Percentiles rank a stretch among this genome's conserved stretches.
phyloP scores from a whole-genome alignment of 2,888 invertebrate genomes.

The Eristalis pertinax region DNA sequence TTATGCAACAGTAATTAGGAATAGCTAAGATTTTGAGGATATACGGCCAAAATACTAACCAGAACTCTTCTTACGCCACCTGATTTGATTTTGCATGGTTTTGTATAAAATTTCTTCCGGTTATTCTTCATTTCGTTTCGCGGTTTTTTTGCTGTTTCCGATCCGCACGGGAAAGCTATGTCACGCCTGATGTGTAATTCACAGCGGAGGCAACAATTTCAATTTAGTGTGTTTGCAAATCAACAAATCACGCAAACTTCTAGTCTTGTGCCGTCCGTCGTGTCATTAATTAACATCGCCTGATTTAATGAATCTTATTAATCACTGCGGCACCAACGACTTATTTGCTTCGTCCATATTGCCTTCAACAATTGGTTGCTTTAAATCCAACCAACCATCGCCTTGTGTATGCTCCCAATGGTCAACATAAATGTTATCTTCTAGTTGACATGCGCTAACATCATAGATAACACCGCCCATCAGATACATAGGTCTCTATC shows the following conservation, averaged over 20 bases:
- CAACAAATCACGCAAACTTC: slow-evolving; percentile 48
- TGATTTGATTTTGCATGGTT: background rate
- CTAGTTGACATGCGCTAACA: slow-evolving; percentile 45
- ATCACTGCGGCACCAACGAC: slow-evolving; percentile 7
- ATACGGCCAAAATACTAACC: background rate
- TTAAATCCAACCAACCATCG: slow-evolving; percentile 46
- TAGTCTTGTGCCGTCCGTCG: slow-evolving; percentile 28
- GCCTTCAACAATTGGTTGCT: slow-evolving; percentile 50
- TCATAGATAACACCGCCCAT: background rate
- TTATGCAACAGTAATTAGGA: background rate
- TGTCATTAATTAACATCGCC: slow-evolving; percentile 36
- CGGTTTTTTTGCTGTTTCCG: background rate
- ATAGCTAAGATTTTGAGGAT: background rate
- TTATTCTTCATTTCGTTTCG: background rate
- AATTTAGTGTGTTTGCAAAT: slow-evolving; percentile 50
- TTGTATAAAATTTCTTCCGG: slow-evolving; percentile 19
- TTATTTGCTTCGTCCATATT: slow-evolving; percentile 29
- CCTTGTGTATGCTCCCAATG: slow-evolving; percentile 42
- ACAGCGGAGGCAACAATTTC: slow-evolving; percentile 39
- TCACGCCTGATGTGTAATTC: slow-evolving; percentile 47
- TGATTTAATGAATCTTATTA: slow-evolving; percentile 41
- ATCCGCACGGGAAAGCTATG: slow-evolving; percentile 6
- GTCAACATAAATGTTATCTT: slow-evolving; percentile 1
- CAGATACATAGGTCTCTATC: background rate
- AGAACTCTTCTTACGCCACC: background rate